Conservation (phyloP, 2,113 vertebrate genomes). For the Myrmecophaga tridactyla region DNA sequence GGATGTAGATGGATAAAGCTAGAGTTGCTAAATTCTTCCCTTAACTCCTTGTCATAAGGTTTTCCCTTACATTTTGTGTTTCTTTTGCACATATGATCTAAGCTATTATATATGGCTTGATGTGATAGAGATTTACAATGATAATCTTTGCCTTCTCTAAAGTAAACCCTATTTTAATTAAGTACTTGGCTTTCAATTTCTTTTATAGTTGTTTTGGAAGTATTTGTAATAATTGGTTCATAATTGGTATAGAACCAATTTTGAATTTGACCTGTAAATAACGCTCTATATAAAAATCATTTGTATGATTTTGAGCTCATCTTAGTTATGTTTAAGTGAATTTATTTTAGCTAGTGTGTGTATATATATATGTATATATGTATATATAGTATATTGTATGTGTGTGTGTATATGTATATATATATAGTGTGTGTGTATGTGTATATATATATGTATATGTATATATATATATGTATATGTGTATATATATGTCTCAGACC, state of each 20-base stretch:
- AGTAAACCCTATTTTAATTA: background rate
- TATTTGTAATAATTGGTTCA: constrained; percentile 19
- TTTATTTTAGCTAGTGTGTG: constrained; percentile 8
- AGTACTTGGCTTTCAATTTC: constrained; percentile 12
- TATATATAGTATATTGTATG: no score
- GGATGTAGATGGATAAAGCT: background rate
- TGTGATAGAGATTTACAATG: background rate
- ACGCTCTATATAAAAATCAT: background rate
- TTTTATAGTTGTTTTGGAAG: constrained; percentile 6
- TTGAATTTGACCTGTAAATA: constrained; percentile 27
- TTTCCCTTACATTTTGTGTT: background rate
- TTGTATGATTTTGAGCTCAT: constrained; percentile 1
- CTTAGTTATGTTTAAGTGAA: constrained; percentile 34
- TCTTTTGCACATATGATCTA: background rate
- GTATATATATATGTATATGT: no score
- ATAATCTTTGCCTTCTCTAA: background rate
- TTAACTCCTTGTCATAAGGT: background rate
- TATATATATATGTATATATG: no score
- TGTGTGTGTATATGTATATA: no score
- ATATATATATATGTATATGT: background rate
- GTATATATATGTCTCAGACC: constrained; percentile 21
- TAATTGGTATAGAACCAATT: background rate
- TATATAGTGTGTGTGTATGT: no score
- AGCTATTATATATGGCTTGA: background rate
- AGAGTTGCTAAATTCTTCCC: background rate